Percentiles rank a stretch among this genome's conserved stretches.
These are phyloP conservation scores for Cairina moschata DNA, from an alignment of 2,113 vertebrate species.

Conservation along the genomic window DNA sequence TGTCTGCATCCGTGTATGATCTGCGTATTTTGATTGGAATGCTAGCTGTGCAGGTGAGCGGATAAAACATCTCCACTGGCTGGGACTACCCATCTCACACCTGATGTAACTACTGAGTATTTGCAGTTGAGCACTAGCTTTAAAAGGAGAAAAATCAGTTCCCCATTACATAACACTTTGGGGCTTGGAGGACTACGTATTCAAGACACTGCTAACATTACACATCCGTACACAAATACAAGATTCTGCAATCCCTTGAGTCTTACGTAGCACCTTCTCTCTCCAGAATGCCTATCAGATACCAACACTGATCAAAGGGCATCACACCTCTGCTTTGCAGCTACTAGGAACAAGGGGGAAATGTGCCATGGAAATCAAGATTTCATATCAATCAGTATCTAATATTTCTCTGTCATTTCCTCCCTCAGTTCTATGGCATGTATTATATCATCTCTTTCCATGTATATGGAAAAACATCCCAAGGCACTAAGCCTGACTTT, in stretches of 20 bases:
- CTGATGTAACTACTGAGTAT: background rate
- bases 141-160: background rate
- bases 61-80: conserved; percentile 12
- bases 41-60: background rate
- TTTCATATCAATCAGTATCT: background rate
- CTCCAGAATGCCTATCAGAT: background rate
- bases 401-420: background rate
- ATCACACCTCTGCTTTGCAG: background rate
- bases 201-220: background rate
- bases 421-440: background rate
- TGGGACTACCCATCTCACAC: background rate
- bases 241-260: background rate
- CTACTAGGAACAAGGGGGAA: background rate
- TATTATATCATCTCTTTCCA: background rate
- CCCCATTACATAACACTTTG: background rate
- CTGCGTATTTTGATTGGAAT: background rate
- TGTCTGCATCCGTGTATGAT: background rate
- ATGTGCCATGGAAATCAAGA: background rate
- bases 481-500: conserved; percentile 41
- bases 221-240: background rate
- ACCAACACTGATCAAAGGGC: background rate
- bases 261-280: background rate
- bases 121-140: background rate
- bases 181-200: background rate
- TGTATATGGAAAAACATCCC: conserved; percentile 20